Percentiles rank a stretch among this genome's conserved stretches.
These are phyloP conservation scores for Didymodactylos carnosus DNA, from an alignment of 2,888 invertebrate genomes.

Conservation along the genomic window DNA sequence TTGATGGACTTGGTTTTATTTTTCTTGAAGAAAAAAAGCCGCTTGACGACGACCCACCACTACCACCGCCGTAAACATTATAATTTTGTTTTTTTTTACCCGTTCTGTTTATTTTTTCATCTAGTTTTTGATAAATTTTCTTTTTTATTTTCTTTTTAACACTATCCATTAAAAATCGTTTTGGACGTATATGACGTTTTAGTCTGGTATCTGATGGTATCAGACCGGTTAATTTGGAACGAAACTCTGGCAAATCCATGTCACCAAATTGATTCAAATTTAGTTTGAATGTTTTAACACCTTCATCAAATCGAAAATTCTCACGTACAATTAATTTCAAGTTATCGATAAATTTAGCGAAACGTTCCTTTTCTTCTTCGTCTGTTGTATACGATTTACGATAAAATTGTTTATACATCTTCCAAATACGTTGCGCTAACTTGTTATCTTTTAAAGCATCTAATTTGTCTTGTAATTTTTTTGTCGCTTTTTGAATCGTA, in stretches of 20 bases:
- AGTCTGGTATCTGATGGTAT: too few species aligned
- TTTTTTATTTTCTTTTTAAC: not conserved
- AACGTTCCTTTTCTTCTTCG: not conserved
- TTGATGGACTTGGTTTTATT: not conserved
- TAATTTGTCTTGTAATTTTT: not conserved
- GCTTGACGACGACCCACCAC: too few species aligned
- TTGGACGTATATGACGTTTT: not conserved
- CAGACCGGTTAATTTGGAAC: not conserved
- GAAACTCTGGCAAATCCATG: not conserved
- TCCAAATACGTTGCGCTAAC: not conserved
- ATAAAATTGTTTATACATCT: not conserved
- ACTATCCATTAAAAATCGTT: not conserved
- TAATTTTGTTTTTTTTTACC: too few species aligned
- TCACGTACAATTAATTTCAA: not conserved
- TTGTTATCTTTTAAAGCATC: not conserved
- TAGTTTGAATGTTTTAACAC: not conserved
- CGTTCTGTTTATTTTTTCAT: not conserved
- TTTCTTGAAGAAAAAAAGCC: too few species aligned
- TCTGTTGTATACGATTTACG: not conserved
- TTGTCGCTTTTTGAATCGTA: not conserved
- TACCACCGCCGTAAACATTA: too few species aligned
- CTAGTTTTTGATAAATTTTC: not conserved
- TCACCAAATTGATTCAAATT: not conserved
- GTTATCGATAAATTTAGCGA: not conserved
- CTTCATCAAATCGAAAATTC: not conserved